Percentiles rank a stretch among this genome's conserved stretches.
Conservation (phyloP, 2,113 vertebrate genomes). For the Psilopsiagon aymara region DNA sequence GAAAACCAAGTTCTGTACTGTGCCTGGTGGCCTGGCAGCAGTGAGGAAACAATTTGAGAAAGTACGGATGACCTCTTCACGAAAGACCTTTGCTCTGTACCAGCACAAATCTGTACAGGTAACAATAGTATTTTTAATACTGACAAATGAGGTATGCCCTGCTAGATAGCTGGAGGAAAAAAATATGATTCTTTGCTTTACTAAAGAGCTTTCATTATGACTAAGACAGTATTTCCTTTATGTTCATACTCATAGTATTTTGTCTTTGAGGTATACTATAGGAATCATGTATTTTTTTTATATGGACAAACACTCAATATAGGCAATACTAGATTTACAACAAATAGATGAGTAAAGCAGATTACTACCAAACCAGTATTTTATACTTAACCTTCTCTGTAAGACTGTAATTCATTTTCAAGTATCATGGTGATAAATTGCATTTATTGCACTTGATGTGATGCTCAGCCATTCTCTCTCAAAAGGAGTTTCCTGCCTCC, state of each 20-base stretch:
- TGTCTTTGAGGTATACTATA: background rate
- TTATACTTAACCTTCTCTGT: background rate
- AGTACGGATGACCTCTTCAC: constrained; percentile 77
- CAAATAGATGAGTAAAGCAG: background rate
- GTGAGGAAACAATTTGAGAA: constrained; percentile 92
- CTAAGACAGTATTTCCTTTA: background rate
- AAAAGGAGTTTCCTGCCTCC: constrained; percentile 26
- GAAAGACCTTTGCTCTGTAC: constrained; percentile 80
- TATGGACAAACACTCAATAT: background rate
- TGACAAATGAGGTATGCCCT: background rate
- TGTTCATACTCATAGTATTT: background rate
- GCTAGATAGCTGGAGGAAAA: background rate
- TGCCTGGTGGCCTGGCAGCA: constrained; percentile 89
- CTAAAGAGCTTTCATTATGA: background rate
- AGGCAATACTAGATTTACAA: background rate
- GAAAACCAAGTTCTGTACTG: constrained; percentile 83
- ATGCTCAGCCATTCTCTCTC: constrained; percentile 38
- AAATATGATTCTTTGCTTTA: background rate
- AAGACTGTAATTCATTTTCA: constrained; percentile 16
- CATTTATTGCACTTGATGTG: background rate
- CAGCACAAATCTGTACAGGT: constrained; percentile 87
- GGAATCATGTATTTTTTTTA: background rate
- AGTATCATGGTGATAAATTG: constrained; percentile 9
- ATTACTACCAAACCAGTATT: background rate
- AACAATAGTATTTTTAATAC: constrained; percentile 12